Base-by-base conservation (phyloP, 2,113 vertebrate species). In the Pagrus major region DNA sequence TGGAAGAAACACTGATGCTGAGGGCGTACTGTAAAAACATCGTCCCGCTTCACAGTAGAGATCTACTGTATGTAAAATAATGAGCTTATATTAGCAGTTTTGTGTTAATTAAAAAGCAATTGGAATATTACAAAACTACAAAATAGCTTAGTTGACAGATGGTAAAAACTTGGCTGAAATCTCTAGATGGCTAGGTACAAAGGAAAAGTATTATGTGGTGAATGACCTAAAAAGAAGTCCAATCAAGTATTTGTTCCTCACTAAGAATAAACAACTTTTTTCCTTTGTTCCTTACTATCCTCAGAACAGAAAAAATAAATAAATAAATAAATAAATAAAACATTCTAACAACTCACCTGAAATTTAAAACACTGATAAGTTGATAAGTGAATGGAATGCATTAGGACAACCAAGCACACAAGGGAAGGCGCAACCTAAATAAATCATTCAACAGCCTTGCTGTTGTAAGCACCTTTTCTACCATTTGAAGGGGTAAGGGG, bases 401-500 rank as follows among this genome's bases (percentile, higher is more conserved):
- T 77, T 31, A 64, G 42, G 59, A 70, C 41, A 68, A 82, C 64
- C 61, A 73, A 80, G 85, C 35, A 27, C 33, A 71, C 20, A 72
- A 12, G n/a, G 18, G 60, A n/a, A 55, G 71, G 18, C 25, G 54
- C 25, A 58, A 61, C 55, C 6, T 21, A 82, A 76, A 61, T 84
- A 37, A 58, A 82, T 71, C 35, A 88, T 89, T 88, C 31, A 76
- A 65, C 10, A 78, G 44, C 46, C 1, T 10, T 84, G 83, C 79
- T 67, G 66, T 54, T 75, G 61, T 77, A 82, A 84, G 75, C 79
- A 80, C 33, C 47, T 85, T 84, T 72, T 69, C 2, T 15, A 70
- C 33, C 35, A 46, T 81, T 72, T 79, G 33, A 37, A 49, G 11
- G 35, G 31, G 5, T 31, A 27, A 20, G n/a, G 25, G 46, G 20